phyloP scores from a whole-genome alignment of 2,113 vertebrate genomes.

The Anolis carolinensis region DNA sequence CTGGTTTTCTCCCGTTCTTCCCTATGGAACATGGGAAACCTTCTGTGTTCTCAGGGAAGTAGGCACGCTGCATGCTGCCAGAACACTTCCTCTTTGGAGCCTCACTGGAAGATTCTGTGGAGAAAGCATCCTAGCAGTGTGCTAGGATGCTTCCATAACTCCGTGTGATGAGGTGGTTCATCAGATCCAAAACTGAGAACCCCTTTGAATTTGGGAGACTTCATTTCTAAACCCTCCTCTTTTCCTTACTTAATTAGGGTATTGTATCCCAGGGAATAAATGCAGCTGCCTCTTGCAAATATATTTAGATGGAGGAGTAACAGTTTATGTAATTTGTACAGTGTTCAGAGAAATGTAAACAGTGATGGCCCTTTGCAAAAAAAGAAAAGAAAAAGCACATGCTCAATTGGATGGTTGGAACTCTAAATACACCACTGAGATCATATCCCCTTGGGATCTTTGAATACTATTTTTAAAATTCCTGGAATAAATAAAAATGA shows the following conservation, averaged over 20 bases:
- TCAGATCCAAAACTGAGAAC: neutral
- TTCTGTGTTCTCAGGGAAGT: too few relatives aligned
- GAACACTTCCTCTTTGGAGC: too few relatives aligned
- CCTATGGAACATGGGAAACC: too few relatives aligned
- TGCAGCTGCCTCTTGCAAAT: neutral
- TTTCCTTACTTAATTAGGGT: conserved; percentile 26
- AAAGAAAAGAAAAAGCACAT: neutral
- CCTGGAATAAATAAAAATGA: neutral
- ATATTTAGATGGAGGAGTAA: neutral
- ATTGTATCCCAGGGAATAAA: neutral
- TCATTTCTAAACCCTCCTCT: conserved; percentile 20
- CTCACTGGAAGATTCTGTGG: too few relatives aligned
- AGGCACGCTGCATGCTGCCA: too few relatives aligned
- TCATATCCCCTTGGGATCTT: neutral
- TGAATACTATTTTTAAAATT: neutral
- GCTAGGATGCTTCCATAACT: too few relatives aligned
- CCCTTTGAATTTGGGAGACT: neutral
- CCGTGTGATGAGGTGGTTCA: too few relatives aligned
- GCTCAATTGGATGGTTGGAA: neutral
- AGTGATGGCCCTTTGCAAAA: neutral
- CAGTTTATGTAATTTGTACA: conserved; percentile 6
- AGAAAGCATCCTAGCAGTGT: too few relatives aligned
- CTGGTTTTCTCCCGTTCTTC: too few relatives aligned
- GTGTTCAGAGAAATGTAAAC: neutral
- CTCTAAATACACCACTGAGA: conserved; percentile 12